These are phyloP conservation scores for Halocaridina rubra DNA, from an alignment of 2,888 invertebrate species.

Conservation along the genomic window DNA sequence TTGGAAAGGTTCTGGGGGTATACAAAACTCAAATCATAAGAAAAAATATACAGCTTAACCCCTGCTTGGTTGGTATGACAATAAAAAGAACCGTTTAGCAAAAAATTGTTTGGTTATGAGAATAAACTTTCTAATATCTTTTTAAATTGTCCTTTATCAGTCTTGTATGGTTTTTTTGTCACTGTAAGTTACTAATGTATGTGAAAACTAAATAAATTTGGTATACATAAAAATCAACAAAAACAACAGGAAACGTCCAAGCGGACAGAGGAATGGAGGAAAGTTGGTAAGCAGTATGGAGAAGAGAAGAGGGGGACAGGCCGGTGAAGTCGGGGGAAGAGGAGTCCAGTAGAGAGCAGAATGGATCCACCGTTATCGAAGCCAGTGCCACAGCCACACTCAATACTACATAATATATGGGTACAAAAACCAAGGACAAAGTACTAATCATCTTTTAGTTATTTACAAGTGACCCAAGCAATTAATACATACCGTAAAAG, in stretches of 20 bases:
- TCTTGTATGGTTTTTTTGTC: slow-evolving; percentile 56
- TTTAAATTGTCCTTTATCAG: slow-evolving; percentile 53
- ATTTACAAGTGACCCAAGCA: too few species aligned
- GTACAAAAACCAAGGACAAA: too few species aligned
- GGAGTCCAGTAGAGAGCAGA: slow-evolving; percentile 59
- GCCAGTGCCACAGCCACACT: slow-evolving; percentile 47
- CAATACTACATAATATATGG: too few species aligned
- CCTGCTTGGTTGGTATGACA: slow-evolving; percentile 48
- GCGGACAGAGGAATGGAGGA: slow-evolving; percentile 57
- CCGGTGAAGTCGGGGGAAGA: slow-evolving; percentile 57
- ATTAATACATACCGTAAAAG: too few species aligned
- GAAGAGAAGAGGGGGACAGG: slow-evolving; percentile 59
- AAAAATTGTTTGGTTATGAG: too few species aligned
- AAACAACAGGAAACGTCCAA: slow-evolving; percentile 58
- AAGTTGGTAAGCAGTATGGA: slow-evolving; percentile 59
- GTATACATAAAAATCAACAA: slow-evolving; percentile 46
- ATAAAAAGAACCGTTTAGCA: slow-evolving; percentile 17
- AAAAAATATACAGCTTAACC: slow-evolving; percentile 39
- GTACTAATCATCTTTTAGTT: too few species aligned
- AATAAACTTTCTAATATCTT: too few species aligned
- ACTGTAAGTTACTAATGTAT: slow-evolving; percentile 48
- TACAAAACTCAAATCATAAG: slow-evolving; percentile 15
- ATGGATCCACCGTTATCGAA: slow-evolving; percentile 40
- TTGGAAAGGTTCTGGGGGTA: slow-evolving; percentile 55
- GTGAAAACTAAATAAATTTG: slow-evolving; percentile 44